A percentile compares a stretch with the other conserved stretches of the same genome.
Conservation (phyloP, 2,888 invertebrate genomes). For the Glomeris marginata region DNA sequence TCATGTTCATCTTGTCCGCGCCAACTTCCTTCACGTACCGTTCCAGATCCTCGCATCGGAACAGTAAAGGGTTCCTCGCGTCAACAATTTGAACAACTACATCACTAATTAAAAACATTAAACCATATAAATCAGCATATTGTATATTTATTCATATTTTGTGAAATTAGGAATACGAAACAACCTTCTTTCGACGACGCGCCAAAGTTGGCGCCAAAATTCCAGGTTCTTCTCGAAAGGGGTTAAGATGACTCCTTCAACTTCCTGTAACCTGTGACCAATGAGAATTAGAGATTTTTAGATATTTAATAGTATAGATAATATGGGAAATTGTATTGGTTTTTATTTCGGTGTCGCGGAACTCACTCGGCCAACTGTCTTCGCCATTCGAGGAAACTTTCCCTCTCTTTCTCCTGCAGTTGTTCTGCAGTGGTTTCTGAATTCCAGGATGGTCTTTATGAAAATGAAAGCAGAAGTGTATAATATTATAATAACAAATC, state of each 20-base stretch:
- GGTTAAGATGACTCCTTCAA: conserved; percentile 67
- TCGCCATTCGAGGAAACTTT: conserved; percentile 81
- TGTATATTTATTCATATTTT: neutral
- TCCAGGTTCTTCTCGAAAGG: conserved; percentile 97
- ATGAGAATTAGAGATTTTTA: too few relatives aligned
- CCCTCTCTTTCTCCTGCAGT: conserved; percentile 60
- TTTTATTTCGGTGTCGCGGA: too few relatives aligned
- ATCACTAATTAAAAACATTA: conserved; percentile 44
- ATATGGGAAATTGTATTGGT: too few relatives aligned
- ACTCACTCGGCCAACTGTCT: conserved; percentile 52
- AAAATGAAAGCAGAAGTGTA: too few relatives aligned
- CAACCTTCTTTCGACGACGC: conserved; percentile 75
- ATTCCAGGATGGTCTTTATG: conserved; percentile 57
- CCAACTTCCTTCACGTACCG: conserved; percentile 64
- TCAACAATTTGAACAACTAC: conserved; percentile 88
- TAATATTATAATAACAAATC: neutral
- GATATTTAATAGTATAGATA: too few relatives aligned
- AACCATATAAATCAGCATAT: neutral
- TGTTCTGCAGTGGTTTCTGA: conserved; percentile 59
- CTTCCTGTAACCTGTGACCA: conserved; percentile 44
- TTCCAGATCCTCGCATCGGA: conserved; percentile 84
- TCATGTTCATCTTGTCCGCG: conserved; percentile 53
- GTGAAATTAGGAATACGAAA: neutral
- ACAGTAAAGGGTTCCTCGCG: conserved; percentile 86
- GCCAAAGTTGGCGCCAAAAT: conserved; percentile 97